Evolutionary conservation across 2,888 invertebrate genomes (phyloP), one percentile per base, ranked within the genome.

Genomic region (Xylophagus ater): DNA sequence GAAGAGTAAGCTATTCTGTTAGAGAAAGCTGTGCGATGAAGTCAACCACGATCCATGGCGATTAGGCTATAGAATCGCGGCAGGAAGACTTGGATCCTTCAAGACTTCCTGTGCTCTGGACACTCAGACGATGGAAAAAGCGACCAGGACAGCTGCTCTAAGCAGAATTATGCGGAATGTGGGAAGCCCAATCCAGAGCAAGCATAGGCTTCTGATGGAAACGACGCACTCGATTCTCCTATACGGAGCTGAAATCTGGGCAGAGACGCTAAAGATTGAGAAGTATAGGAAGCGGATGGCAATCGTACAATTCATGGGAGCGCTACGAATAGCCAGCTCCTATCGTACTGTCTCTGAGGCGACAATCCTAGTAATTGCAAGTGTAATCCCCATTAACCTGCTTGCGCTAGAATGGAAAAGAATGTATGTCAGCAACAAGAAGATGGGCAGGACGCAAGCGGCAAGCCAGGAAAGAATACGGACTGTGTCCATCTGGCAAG

Each of bases 361-460:
- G 2, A 49, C 51, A 4, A 31, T 42, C 4, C 25, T 49, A 13
- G 46, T 49, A 7, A 32, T 53, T 1, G 49, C 47, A 1, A 37
- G 41, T 20, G 46, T 44, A 39, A 60, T 61, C 56, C 50, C 52
- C 3, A 47, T 52, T 7, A 43, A 50, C 14, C 39, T 50, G 6
- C 38, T 49, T 4, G 51, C 45, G 3, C 14, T 13, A 30, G 46
- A 51, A 18, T 2, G 34, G n/a, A 26, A 34, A 15, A 15, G 8
- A 4, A 12, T 37, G 13, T 37, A 23, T 21, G 14, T 12, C 2
- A 30, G n/a, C 14, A 37, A 30, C 10, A 10, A 10, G 4, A 20
- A 23, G 23, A 23, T 23, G 23, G 23, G 23, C 23, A 23, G 7
- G 7, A 10, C 6, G 10, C 7, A 6, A 23, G 23, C 23, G 7